Evolutionary conservation across 2,113 vertebrate genomes (phyloP).

Genomic region (Gopherus evgoodei): DNA sequence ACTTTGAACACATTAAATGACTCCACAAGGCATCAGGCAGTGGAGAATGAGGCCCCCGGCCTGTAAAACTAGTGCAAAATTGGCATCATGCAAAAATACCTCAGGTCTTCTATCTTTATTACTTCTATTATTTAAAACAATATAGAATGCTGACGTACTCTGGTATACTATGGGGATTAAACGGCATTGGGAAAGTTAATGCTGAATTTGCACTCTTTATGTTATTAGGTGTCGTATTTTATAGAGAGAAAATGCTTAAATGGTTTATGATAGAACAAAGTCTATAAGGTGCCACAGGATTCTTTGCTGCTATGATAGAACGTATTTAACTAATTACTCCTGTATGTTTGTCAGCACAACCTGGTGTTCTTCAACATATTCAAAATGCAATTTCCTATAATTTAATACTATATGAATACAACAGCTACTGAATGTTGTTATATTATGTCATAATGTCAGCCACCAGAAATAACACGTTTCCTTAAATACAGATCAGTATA

Average conservation of each 20-base stretch:
- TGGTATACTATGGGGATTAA: background rate
- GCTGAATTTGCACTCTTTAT: background rate
- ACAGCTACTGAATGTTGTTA: conserved; percentile 28
- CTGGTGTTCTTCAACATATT: conserved; percentile 20
- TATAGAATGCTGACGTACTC: background rate
- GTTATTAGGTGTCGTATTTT: background rate
- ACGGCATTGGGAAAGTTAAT: background rate
- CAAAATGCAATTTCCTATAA: conserved; percentile 37
- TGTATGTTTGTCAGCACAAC: conserved; percentile 44
- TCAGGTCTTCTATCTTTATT: background rate
- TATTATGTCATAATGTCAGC: conserved; percentile 31
- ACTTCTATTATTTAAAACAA: background rate
- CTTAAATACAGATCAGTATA: background rate
- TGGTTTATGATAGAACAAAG: background rate
- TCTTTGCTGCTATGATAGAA: background rate
- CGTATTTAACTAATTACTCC: background rate
- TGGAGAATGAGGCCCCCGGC: background rate
- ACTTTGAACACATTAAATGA: conserved; percentile 45
- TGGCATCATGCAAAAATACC: conserved; percentile 55
- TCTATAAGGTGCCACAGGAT: too few relatives aligned
- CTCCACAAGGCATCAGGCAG: background rate
- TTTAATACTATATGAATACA: conserved; percentile 26
- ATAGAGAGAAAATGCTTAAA: background rate
- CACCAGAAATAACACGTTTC: conserved; percentile 36
- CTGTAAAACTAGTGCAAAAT: background rate